Percentiles rank a stretch among this genome's conserved stretches.
These are phyloP conservation scores for Liodrosophila aerea DNA, from an alignment of 2,888 invertebrate genomes.

Conservation along the genomic window DNA sequence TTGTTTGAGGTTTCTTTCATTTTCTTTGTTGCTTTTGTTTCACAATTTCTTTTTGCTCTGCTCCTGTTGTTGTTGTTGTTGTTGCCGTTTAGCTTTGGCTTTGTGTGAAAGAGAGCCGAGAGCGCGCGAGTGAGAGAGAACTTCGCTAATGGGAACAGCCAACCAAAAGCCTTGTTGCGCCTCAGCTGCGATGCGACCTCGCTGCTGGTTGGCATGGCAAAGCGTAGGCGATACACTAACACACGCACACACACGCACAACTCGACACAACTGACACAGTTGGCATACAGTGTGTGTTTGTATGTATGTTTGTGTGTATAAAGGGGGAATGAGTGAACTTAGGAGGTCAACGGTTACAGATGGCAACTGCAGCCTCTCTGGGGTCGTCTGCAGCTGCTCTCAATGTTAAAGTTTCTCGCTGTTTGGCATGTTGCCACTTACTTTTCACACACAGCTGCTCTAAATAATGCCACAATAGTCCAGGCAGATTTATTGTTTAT, in stretches of 20 bases:
- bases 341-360: slow-evolving; percentile 44
- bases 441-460: slow-evolving; percentile 55
- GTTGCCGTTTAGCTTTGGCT: slow-evolving; percentile 26
- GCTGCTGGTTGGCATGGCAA: slow-evolving; percentile 72
- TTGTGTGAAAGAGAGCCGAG: slow-evolving; percentile 20
- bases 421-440: slow-evolving; percentile 66
- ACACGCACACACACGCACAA: slow-evolving; percentile 8
- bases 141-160: slow-evolving; percentile 69
- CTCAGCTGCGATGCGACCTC: slow-evolving; percentile 63
- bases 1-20: slow-evolving; percentile 76
- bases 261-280: slow-evolving; percentile 64
- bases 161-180: slow-evolving; percentile 79
- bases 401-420: slow-evolving; percentile 45
- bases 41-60: slow-evolving; percentile 58
- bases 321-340: slow-evolving; percentile 10
- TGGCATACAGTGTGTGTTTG: slow-evolving; percentile 40
- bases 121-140: slow-evolving; percentile 47
- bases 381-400: slow-evolving; percentile 37
- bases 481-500: slow-evolving; percentile 34
- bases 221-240: slow-evolving; percentile 54
- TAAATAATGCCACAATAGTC: too few relatives aligned
- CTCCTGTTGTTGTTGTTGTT: slow-evolving; percentile 23
- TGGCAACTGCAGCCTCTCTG: slow-evolving; percentile 25
- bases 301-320: slow-evolving; percentile 27
- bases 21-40: slow-evolving; percentile 77